These are phyloP conservation scores for Smittia sp. DNA, from an alignment of 2,888 invertebrate genomes.

Conservation along the genomic window DNA sequence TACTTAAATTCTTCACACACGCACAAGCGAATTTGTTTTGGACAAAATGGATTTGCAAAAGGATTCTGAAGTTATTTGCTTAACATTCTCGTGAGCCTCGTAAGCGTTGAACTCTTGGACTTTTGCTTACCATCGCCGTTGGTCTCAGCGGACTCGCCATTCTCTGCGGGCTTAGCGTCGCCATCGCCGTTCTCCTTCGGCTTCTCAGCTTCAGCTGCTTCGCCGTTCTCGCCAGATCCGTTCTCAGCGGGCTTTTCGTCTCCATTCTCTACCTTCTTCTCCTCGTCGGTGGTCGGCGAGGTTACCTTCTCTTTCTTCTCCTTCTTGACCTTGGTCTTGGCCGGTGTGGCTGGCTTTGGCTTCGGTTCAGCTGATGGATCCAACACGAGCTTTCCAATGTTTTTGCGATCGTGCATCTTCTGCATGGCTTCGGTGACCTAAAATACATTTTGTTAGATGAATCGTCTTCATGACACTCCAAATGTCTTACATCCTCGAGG, in stretches of 20 bases:
- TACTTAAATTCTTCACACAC: no score
- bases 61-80: constrained; percentile 13
- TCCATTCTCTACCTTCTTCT: constrained; percentile 51
- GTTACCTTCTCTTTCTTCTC: constrained; percentile 44
- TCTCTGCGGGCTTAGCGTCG: constrained; percentile 8
- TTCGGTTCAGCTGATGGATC: constrained; percentile 78
- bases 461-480: constrained; percentile 10
- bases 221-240: constrained; percentile 54
- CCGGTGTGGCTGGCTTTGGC: constrained; percentile 75
- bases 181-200: constrained; percentile 49
- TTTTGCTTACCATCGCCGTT: constrained; percentile 20
- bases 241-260: constrained; percentile 47
- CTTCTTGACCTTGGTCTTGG: constrained; percentile 70
- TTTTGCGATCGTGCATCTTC: constrained; percentile 88
- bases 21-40: no score
- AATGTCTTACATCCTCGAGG: constrained; percentile 71
- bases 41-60: background rate
- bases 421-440: constrained; percentile 87
- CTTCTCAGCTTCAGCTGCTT: constrained; percentile 43
- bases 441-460: constrained; percentile 40
- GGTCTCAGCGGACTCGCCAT: background rate
- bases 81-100: constrained; percentile 14
- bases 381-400: constrained; percentile 82
- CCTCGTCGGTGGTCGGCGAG: constrained; percentile 45
- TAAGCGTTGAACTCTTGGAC: constrained; percentile 6